Evolutionary conservation across 2,888 invertebrate species (phyloP), one percentile per base, ranked within the genome.

Genomic region (Orchesella flavescens): DNA sequence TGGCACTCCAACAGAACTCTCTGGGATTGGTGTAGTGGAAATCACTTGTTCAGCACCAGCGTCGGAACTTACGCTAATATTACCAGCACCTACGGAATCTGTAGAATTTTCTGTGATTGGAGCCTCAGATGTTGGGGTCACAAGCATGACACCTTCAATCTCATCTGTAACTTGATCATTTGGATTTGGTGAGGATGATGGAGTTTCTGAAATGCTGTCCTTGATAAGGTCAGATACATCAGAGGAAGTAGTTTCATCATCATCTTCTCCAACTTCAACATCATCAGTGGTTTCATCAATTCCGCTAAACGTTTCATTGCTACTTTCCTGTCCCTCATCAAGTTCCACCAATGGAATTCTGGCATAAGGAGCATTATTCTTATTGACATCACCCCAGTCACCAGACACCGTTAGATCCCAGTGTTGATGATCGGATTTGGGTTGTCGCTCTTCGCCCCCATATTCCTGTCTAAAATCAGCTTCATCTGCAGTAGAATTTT

Each of bases 1-100:
- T 0, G 88, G 88, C 17, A 88, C 87, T n/a, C 86, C 87, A 7
- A 87, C 86, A 13, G 87, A 86, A 73, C 85, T 84, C 53, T 87
- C 87, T 12, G 86, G 69, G 0, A 55, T 49, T 24, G 77, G 66
- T 0, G 84, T 78, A 1, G 69, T 68, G 1, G 79, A 74, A 10
- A 61, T 24, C 1, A 43, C 63, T 3, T 44, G 15, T 15, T 49
- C 71, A 49, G 34, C 34, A 34, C 9, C 23, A 44, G 2, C 24
- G 13, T 19, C 53, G 10, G 57, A 21, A 17, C 10, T 57, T 17
- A 34, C 17, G 17, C 17, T 86, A n/a, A 53, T 76, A 73, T 77
- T 83, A 10, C 34, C 57, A 19, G 77, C 5, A 65, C 76, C 66
- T 1, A 83, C 57, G 12, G 80, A 23, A 68, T 73, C 74, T 0